Conservation (phyloP, 1,140 invertebrate genomes). For the Eulimnadia texana region DNA sequence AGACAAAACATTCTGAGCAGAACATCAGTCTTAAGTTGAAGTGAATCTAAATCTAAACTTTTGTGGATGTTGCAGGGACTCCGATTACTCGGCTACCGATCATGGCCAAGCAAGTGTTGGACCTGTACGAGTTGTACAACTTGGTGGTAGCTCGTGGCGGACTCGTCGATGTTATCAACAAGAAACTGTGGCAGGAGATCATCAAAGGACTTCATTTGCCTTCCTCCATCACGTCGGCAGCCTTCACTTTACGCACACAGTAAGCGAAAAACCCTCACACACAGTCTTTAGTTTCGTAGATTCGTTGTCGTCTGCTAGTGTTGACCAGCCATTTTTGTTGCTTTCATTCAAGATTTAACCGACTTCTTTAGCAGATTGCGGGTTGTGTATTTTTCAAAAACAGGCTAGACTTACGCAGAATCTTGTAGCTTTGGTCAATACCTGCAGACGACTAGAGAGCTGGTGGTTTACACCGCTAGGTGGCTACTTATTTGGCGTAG, state of each 20-base stretch:
- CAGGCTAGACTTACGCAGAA: no score
- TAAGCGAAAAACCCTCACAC: slow-evolving; percentile 39
- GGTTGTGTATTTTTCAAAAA: no score
- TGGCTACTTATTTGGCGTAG: no score
- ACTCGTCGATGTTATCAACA: slow-evolving; percentile 98
- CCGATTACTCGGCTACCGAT: slow-evolving; percentile 98
- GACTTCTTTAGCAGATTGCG: no score
- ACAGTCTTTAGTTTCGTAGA: background rate
- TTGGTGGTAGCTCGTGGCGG: slow-evolving; percentile 95
- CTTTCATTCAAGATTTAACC: no score
- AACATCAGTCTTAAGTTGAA: no score
- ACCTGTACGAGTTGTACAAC: slow-evolving; percentile 97
- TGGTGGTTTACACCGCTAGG: no score
- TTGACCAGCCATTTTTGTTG: no score
- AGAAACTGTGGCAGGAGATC: slow-evolving; percentile 99
- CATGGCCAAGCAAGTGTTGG: slow-evolving; percentile 98
- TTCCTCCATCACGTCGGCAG: slow-evolving; percentile 96
- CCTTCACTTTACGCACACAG: slow-evolving; percentile 97
- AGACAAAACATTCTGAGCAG: no score
- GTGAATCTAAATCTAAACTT: no score
- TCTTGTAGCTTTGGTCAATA: no score
- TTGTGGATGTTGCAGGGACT: slow-evolving; percentile 51
- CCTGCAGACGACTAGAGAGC: no score
- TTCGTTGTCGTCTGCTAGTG: background rate
- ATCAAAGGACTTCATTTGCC: slow-evolving; percentile 97